These are phyloP conservation scores for Microcaecilia unicolor DNA, from an alignment of 2,797 vertebrate species.

Conservation along the genomic window DNA sequence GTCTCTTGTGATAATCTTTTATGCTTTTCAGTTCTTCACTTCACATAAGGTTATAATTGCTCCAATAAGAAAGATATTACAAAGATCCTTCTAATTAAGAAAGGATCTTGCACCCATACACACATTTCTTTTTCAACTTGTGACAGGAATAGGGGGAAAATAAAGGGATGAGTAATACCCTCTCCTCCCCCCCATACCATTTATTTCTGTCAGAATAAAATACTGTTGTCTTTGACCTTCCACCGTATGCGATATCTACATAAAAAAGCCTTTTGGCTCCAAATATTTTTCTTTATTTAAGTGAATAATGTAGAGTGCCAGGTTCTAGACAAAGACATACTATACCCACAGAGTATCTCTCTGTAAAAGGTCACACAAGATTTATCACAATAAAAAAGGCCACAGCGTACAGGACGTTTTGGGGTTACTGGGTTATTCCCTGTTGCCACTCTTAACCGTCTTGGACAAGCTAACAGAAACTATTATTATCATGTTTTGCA, in stretches of 20 bases:
- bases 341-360: conserved; percentile 1
- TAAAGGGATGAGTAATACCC: no score
- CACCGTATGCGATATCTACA: neutral
- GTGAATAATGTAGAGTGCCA: conserved; percentile 15
- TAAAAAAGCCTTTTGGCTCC: conserved; percentile 18
- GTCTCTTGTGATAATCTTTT: conserved; percentile 17
- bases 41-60: conserved; percentile 3
- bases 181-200: no score
- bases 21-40: conserved; percentile 19
- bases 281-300: conserved; percentile 9
- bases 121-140: neutral
- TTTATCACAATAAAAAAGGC: conserved; percentile 34
- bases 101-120: neutral
- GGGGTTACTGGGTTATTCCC: conserved; percentile 35
- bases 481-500: conserved; percentile 36
- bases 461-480: conserved; percentile 33
- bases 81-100: conserved; percentile 5
- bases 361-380: conserved; percentile 29
- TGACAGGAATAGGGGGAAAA: conserved; percentile 5
- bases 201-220: conserved; percentile 17
- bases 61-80: conserved; percentile 6
- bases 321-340: conserved; percentile 23
- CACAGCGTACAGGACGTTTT: conserved; percentile 36
- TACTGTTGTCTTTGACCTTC: conserved; percentile 12
- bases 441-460: conserved; percentile 27